Evolutionary conservation across 1,140 invertebrate species (phyloP).

Genomic region (Scaptodrosophila lebanonensis): DNA sequence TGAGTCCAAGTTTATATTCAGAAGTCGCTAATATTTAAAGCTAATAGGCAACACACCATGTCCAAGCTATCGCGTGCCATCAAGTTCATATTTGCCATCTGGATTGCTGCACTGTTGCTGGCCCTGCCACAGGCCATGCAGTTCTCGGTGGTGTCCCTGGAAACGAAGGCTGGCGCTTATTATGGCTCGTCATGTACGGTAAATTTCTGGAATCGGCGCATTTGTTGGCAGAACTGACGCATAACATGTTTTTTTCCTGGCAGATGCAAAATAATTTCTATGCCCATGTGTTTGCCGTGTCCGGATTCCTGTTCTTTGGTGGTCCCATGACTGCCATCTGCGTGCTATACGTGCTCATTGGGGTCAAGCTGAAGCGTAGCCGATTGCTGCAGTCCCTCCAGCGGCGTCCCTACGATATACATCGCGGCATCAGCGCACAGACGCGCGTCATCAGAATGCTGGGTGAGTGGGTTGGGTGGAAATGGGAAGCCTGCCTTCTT

Average conservation of each 20-base stretch:
- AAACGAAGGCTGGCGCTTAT: too few species aligned
- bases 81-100: conserved; percentile 85
- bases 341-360: conserved; percentile 90
- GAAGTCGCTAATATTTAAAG: background rate
- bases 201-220: conserved; percentile 31
- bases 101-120: conserved; percentile 83
- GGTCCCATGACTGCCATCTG: conserved; percentile 91
- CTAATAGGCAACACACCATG: conserved; percentile 85
- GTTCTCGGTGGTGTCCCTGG: conserved; percentile 80
- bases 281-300: conserved; percentile 88
- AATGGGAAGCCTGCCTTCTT: too few species aligned
- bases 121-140: conserved; percentile 90
- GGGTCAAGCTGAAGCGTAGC: conserved; percentile 82
- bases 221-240: conserved; percentile 2
- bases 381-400: conserved; percentile 66
- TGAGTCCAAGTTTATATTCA: background rate
- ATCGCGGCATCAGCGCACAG: conserved; percentile 78
- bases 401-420: conserved; percentile 56
- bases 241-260: conserved; percentile 17
- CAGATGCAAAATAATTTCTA: conserved; percentile 81
- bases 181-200: conserved; percentile 79
- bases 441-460: conserved; percentile 84
- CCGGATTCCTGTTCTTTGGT: conserved; percentile 90
- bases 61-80: conserved; percentile 87
- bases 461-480: conserved; percentile 78